Evolutionary conservation across 2,113 vertebrate species (phyloP).

Genomic region (Gadus chalcogrammus): DNA sequence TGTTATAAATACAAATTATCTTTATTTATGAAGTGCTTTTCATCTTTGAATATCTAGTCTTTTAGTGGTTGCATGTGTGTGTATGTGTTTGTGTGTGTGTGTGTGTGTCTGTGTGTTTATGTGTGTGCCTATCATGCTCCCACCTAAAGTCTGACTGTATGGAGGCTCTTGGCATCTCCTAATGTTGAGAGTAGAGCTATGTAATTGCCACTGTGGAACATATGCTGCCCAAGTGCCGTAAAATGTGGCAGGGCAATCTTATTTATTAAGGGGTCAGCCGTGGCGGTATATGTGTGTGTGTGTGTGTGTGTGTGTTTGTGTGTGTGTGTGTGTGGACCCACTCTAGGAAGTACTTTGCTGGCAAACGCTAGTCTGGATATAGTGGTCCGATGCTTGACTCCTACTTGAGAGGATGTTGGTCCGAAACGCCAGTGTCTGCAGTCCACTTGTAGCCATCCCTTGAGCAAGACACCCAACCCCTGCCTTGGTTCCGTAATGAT

Average conservation of each 20-base stretch:
- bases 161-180: constrained; percentile 45
- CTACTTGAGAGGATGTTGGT: too few relatives aligned
- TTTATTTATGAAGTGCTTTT: too few relatives aligned
- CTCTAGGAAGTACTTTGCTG: too few relatives aligned
- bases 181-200: constrained; percentile 19
- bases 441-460: too few relatives aligned
- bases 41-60: background rate
- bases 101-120: background rate
- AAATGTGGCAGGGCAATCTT: constrained; percentile 48
- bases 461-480: too few relatives aligned
- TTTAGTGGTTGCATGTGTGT: constrained; percentile 12
- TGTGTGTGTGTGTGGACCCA: too few relatives aligned
- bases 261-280: constrained; percentile 57
- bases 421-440: too few relatives aligned
- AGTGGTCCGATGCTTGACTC: too few relatives aligned
- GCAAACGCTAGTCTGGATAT: too few relatives aligned
- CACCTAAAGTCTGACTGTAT: constrained; percentile 24
- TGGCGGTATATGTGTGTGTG: constrained; percentile 19
- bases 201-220: constrained; percentile 56
- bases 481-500: too few relatives aligned
- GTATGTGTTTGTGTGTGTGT: constrained; percentile 19
- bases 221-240: constrained; percentile 52
- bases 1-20: too few relatives aligned
- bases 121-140: constrained; percentile 21
- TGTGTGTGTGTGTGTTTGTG: background rate